A percentile compares a stretch with the other conserved stretches of the same genome.
phyloP scores from a whole-genome alignment of 2,797 vertebrate species.

The Tangara arthus region DNA sequence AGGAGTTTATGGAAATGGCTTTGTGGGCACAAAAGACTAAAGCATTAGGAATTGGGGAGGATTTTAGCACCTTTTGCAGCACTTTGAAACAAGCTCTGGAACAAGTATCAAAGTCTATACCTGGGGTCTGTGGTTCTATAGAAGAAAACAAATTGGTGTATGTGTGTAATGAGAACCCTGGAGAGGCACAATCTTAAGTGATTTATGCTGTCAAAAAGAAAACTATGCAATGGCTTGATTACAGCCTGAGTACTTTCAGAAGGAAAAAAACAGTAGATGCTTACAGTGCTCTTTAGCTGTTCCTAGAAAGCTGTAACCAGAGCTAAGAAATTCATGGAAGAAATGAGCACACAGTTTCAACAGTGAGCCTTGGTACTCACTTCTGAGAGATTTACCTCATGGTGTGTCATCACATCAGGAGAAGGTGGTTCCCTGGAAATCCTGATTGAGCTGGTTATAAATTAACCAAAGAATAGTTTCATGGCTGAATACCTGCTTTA shows the following conservation, averaged over 20 bases:
- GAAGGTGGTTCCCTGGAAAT: not conserved
- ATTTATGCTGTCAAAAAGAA: not conserved
- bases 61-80: not conserved
- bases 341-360: not conserved
- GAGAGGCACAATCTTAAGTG: not conserved
- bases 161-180: not conserved
- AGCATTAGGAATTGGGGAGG: not conserved
- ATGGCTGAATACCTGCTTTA: not conserved
- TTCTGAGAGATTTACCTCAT: not conserved
- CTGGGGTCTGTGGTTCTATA: not conserved
- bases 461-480: not conserved
- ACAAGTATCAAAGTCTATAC: not conserved
- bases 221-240: not conserved
- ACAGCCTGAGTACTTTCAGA: not conserved
- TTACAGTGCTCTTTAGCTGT: not conserved
- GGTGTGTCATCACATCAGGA: not conserved
- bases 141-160: not conserved
- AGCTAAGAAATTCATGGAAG: not conserved
- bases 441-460: not conserved
- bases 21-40: not conserved
- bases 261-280: not conserved
- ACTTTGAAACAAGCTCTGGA: not conserved
- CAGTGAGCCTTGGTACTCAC: not conserved
- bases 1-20: not conserved
- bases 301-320: not conserved